Conservation (phyloP, 2,113 vertebrate species). For the Spermophilus dauricus region DNA sequence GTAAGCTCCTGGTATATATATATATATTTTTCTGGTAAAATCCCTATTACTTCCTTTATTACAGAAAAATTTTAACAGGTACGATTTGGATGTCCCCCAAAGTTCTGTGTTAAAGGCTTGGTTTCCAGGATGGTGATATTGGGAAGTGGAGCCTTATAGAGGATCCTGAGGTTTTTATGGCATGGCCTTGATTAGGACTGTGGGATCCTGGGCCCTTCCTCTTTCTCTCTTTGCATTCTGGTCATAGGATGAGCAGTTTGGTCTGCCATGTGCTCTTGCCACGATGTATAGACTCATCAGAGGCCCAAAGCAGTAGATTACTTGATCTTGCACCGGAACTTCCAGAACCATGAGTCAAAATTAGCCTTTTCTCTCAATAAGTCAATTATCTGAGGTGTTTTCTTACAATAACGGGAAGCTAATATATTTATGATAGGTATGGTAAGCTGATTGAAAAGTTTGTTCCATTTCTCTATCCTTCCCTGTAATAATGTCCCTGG, state of each 20-base stretch:
- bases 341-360: not conserved
- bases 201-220: not conserved
- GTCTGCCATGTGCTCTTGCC: not conserved
- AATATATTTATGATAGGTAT: not conserved
- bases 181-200: not conserved
- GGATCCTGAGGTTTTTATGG: not conserved
- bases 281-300: not conserved
- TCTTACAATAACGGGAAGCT: no score
- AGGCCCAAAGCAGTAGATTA: no score
- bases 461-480: not conserved
- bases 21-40: not conserved
- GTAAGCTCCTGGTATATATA: not conserved
- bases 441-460: not conserved
- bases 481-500: not conserved
- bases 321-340: not conserved
- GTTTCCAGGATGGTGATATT: no score
- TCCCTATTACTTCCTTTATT: not conserved
- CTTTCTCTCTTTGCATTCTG: not conserved
- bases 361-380: not conserved
- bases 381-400: not conserved
- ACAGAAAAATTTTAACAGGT: not conserved
- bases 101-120: not conserved
- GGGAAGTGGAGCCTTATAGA: no score
- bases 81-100: not conserved
- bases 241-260: not conserved